These are phyloP conservation scores for Agonopterix heracliana DNA, from an alignment of 2,888 invertebrate species.

Conservation along the genomic window DNA sequence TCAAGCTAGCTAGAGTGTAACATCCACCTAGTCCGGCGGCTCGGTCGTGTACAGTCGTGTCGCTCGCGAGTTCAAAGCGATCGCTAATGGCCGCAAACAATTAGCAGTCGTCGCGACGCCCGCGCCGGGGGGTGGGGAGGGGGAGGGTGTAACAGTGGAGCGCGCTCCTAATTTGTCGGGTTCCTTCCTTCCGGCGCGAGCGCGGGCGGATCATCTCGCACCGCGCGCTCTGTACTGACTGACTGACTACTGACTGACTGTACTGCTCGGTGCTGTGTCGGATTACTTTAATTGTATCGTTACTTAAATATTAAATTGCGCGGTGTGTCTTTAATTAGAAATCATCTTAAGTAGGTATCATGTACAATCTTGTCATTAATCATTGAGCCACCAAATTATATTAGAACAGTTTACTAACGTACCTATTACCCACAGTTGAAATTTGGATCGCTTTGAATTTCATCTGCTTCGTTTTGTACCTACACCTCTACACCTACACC, in stretches of 20 bases:
- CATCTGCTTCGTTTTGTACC: too few relatives aligned
- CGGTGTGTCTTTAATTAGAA: neutral
- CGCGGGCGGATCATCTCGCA: conserved; percentile 13
- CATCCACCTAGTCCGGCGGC: conserved; percentile 19
- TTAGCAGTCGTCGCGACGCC: conserved; percentile 51
- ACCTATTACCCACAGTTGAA: too few relatives aligned
- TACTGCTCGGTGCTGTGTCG: too few relatives aligned
- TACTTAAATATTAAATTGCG: neutral
- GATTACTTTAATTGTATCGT: neutral
- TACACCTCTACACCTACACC: too few relatives aligned
- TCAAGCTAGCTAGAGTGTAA: neutral
- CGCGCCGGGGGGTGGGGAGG: conserved; percentile 30
- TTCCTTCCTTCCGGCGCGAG: conserved; percentile 65
- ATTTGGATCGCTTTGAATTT: too few relatives aligned
- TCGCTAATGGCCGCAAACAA: conserved; percentile 61
- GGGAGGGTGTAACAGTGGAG: conserved; percentile 34
- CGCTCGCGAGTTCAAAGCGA: conserved; percentile 26
- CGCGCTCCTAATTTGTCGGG: conserved; percentile 60
- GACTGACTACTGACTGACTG: neutral
- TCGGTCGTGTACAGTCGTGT: conserved; percentile 5
- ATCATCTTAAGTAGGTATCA: neutral
- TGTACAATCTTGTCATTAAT: neutral
- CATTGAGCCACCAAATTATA: neutral
- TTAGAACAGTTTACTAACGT: too few relatives aligned
- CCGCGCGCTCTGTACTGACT: conserved; percentile 1